These are phyloP conservation scores for Pseudanteris insignis DNA, from an alignment of 2,888 invertebrate species.

Conservation along the genomic window DNA sequence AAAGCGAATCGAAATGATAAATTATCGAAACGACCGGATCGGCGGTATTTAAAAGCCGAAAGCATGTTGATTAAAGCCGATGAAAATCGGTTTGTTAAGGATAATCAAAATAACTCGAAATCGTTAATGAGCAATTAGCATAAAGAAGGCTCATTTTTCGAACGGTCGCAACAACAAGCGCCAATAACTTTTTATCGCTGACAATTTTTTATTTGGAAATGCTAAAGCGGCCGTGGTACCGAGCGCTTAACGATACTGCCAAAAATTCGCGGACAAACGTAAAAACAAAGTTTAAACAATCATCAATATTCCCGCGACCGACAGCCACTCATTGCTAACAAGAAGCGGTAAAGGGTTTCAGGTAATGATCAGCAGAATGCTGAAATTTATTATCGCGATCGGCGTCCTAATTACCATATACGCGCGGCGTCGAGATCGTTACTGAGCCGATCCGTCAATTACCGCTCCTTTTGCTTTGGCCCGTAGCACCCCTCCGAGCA, in stretches of 20 bases:
- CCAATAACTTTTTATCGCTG: slow-evolving; percentile 20
- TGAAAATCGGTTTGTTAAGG: too few species aligned
- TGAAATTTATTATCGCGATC: slow-evolving; percentile 48
- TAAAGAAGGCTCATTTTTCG: too few species aligned
- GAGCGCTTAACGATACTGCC: slow-evolving; percentile 4
- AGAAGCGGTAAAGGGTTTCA: slow-evolving; percentile 19
- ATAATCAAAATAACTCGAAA: too few species aligned
- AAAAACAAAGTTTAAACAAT: slow-evolving; percentile 31
- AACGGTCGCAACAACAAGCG: not conserved
- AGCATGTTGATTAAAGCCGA: too few species aligned
- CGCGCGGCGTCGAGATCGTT: slow-evolving; percentile 48
- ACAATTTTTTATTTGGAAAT: slow-evolving; percentile 18
- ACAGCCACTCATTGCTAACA: slow-evolving; percentile 43
- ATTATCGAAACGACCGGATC: too few species aligned
- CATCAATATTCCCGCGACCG: slow-evolving; percentile 24
- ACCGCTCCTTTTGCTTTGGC: slow-evolving; percentile 43
- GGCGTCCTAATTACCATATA: slow-evolving; percentile 50
- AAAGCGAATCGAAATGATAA: too few species aligned
- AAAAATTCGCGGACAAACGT: slow-evolving; percentile 14
- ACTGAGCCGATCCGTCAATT: slow-evolving; percentile 51
- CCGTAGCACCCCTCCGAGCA: slow-evolving; percentile 35
- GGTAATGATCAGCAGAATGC: slow-evolving; percentile 36
- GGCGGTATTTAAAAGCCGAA: too few species aligned
- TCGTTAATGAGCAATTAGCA: too few species aligned
- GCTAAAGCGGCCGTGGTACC: not conserved